Base-by-base conservation (phyloP, 2,113 vertebrate genomes). In the Trogon melanurus region DNA sequence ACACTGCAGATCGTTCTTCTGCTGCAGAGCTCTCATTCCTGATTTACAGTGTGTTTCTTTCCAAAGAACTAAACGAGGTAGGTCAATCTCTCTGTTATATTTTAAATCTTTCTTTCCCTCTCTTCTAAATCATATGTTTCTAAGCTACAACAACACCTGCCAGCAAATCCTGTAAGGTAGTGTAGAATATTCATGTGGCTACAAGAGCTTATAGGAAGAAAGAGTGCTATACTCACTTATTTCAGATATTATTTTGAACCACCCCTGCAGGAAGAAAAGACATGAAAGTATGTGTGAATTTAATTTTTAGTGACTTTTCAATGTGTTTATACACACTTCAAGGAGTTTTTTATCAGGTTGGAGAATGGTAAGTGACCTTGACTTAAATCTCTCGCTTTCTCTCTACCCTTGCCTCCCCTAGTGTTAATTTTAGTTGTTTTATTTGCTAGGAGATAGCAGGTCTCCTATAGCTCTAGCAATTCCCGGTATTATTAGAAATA, bases 61-160 rank as follows among this genome's bases (percentile, higher is more conserved):
- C 69, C 82, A 65, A 66, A 91, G 80, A 92, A 60, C 79, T 91
- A 44, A 94, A 87, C 58, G n/a, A 92, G 97, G 97, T 98, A 97
- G 67, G 97, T 97, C 64, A 86, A 73, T 81, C 51, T 71, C 27
- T 76, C 45, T 79, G 73, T 94, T 54, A 64, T 8, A 22, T n/a
- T 95, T 97, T 94, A 50, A 53, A 41, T 6, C 9, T 64, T 88
- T 94, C 48, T 82, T 11, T 85, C 21, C 5, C 26, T 89, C 5
- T 14, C 13, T 87, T 82, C 34, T 51, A 34, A 89, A 74, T 38
- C 83, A 50, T 18, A 7, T 45, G 25, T 69, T 69, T 75, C 65
- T 74, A 15, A 67, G 36, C 58, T 79, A 70, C 34, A 78, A 8
- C 16, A 54, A 5, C 44, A 29, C 27, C 71, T 64, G 47, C 73